A percentile compares a stretch with the other conserved stretches of the same genome.
Conservation (phyloP, 2,888 invertebrate species). For the Protonemura montana region DNA sequence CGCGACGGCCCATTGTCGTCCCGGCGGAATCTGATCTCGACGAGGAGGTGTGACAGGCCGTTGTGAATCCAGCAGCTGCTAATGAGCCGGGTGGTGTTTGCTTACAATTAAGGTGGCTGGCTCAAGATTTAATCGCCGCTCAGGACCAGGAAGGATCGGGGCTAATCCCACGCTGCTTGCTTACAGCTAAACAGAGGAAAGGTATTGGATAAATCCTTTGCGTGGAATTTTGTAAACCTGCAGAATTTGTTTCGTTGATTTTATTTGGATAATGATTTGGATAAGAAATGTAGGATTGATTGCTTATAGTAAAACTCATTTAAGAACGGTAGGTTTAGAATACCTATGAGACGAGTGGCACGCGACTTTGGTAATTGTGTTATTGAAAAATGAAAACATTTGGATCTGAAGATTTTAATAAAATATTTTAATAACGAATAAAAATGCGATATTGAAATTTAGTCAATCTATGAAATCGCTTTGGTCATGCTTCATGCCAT, state of each 20-base stretch:
- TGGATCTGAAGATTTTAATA: background rate
- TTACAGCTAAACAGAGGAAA: too few species aligned
- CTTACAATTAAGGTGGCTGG: background rate
- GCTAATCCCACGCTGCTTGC: background rate
- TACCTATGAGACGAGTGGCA: too few species aligned
- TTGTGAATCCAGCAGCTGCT: background rate
- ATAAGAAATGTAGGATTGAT: too few species aligned
- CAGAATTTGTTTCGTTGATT: too few species aligned
- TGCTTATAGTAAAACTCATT: background rate
- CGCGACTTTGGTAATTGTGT: too few species aligned
- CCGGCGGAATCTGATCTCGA: background rate
- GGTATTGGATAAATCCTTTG: too few species aligned
- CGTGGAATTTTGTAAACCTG: too few species aligned
- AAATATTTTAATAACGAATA: background rate
- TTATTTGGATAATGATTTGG: too few species aligned
- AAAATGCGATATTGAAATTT: background rate
- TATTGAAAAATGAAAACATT: too few species aligned
- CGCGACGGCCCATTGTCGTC: background rate
- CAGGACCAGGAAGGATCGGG: background rate
- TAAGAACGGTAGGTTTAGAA: background rate
- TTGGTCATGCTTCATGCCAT: background rate
- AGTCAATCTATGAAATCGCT: background rate
- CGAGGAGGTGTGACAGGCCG: background rate
- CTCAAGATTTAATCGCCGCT: background rate
- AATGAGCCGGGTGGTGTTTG: background rate